Evolutionary conservation across 2,888 invertebrate genomes (phyloP).

Genomic region (Cinara cedri): DNA sequence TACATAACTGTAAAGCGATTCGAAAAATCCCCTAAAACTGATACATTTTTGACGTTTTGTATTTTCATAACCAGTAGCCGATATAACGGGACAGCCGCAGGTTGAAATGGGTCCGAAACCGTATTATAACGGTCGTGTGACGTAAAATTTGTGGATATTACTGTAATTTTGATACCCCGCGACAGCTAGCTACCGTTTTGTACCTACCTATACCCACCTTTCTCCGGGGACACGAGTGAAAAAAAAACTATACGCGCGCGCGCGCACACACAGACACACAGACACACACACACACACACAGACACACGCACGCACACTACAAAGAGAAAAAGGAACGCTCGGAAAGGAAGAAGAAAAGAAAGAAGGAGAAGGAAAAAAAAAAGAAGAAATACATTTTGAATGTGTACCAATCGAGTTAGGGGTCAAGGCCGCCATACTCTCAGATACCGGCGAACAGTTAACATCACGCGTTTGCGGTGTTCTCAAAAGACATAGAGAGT

Average conservation of each 20-base stretch:
- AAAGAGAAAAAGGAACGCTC: slow-evolving; percentile 21
- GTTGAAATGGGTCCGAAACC: slow-evolving; percentile 53
- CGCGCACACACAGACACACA: background rate
- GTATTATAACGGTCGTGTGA: slow-evolving; percentile 55
- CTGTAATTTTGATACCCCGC: slow-evolving; percentile 55
- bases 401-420: slow-evolving; percentile 35
- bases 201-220: slow-evolving; percentile 6
- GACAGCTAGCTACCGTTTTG: slow-evolving; percentile 52
- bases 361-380: background rate
- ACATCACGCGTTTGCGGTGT: slow-evolving; percentile 48
- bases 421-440: slow-evolving; percentile 51
- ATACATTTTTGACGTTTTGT: slow-evolving; percentile 49
- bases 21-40: slow-evolving; percentile 54
- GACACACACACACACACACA: too few species aligned
- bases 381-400: slow-evolving; percentile 33
- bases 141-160: slow-evolving; percentile 57
- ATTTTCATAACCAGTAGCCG: slow-evolving; percentile 49
- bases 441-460: slow-evolving; percentile 51
- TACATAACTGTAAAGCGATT: slow-evolving; percentile 55
- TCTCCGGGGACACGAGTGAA: background rate
- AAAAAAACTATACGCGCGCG: background rate
- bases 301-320: background rate
- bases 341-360: background rate
- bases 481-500: slow-evolving; percentile 47
- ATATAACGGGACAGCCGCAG: slow-evolving; percentile 47